Evolutionary conservation across 2,797 vertebrate species (phyloP).

Genomic region (Nothura maculosa): DNA sequence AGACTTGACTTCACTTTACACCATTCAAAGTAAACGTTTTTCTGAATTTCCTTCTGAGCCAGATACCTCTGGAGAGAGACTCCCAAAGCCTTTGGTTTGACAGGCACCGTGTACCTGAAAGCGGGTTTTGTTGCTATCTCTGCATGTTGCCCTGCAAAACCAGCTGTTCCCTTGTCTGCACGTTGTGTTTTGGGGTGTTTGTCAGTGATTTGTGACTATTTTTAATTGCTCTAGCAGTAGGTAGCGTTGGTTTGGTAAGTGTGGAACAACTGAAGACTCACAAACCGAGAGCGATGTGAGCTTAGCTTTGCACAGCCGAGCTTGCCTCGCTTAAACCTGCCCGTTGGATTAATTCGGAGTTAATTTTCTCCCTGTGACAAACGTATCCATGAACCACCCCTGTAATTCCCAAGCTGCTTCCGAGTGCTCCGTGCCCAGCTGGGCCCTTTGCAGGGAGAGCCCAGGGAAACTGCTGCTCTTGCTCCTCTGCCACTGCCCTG

Average conservation of each 20-base stretch:
- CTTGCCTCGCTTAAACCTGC: not conserved
- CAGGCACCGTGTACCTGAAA: not conserved
- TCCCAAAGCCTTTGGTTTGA: not conserved
- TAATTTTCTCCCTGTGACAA: not conserved
- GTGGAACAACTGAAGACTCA: not conserved
- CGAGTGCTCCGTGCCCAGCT: not conserved
- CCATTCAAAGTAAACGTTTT: not conserved
- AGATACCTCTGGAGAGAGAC: not conserved
- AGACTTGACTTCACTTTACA: not conserved
- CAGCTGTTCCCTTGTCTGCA: not conserved
- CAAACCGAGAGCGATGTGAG: rapidly evolving
- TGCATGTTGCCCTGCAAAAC: not conserved
- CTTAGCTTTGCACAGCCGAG: not conserved
- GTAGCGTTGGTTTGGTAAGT: not conserved
- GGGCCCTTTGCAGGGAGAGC: not conserved
- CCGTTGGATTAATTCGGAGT: not conserved
- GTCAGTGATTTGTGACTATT: not conserved
- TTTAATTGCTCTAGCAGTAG: not conserved
- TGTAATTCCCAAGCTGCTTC: not conserved
- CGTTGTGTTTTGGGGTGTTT: not conserved
- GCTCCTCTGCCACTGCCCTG: not conserved
- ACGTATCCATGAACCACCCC: not conserved
- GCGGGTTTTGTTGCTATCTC: not conserved
- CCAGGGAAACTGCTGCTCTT: not conserved
- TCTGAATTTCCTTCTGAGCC: not conserved